Conservation (phyloP, 2,797 vertebrate species). For the Alcedo atthis region DNA sequence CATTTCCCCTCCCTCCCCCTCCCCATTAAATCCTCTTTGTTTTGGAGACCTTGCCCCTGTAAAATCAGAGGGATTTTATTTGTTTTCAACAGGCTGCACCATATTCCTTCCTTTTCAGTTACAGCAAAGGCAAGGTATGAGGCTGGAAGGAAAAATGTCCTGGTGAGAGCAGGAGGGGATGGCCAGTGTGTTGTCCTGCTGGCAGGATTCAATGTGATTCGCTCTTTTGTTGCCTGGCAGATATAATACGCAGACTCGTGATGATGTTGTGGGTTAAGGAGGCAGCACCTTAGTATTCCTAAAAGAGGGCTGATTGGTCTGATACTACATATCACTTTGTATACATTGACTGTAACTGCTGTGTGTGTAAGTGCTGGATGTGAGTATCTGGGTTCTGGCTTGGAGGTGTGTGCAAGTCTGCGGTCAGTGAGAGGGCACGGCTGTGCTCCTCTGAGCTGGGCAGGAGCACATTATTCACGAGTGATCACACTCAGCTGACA, state of each 20-base stretch:
- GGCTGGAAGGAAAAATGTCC: neutral
- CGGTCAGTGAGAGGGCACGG: neutral
- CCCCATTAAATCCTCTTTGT: neutral
- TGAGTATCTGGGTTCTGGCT: fast-evolving
- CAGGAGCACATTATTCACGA: constrained; percentile 8
- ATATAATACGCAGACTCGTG: neutral
- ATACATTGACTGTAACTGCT: neutral
- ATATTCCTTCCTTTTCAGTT: neutral
- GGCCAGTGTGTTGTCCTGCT: neutral
- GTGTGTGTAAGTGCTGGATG: neutral
- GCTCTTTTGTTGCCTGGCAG: neutral
- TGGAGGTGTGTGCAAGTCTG: neutral
- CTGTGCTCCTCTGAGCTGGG: neutral
- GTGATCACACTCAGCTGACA: constrained; percentile 7
- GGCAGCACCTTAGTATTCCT: neutral
- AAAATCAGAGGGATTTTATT: neutral
- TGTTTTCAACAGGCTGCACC: neutral
- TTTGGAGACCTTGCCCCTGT: neutral
- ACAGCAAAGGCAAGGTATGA: neutral
- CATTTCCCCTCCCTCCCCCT: neutral
- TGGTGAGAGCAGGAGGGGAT: neutral
- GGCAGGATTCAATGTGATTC: neutral
- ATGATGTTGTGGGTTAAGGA: neutral
- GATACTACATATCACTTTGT: neutral
- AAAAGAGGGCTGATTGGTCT: neutral